Evolutionary conservation across 2,888 invertebrate species (phyloP).

Genomic region (Blastobasis lacticolella): DNA sequence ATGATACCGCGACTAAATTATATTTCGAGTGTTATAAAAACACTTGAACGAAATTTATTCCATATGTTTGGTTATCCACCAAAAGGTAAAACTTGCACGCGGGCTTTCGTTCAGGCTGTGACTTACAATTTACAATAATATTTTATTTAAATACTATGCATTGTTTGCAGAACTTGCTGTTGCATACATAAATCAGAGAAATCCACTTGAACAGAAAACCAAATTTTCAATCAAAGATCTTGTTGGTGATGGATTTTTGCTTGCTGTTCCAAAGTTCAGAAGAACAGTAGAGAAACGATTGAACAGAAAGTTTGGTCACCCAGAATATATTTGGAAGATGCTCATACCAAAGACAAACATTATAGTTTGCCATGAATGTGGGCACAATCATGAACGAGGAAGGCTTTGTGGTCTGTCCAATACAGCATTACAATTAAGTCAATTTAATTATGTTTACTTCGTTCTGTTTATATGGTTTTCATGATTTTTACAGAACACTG

Average conservation of each 20-base stretch:
- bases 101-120: background rate
- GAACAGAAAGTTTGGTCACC: constrained; percentile 82
- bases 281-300: constrained; percentile 83
- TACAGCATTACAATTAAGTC: background rate
- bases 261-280: constrained; percentile 87
- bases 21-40: constrained; percentile 36
- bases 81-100: constrained; percentile 32
- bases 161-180: constrained; percentile 48
- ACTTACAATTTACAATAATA: background rate
- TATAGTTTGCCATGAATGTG: constrained; percentile 85
- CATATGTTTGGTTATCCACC: constrained; percentile 51
- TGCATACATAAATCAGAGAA: constrained; percentile 37
- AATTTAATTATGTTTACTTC: too few species aligned
- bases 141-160: background rate
- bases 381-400: constrained; percentile 85
- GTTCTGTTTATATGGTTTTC: background rate
- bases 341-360: constrained; percentile 82
- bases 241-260: constrained; percentile 82
- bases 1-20: constrained; percentile 43
- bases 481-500: constrained; percentile 81
- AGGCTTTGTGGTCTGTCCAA: constrained; percentile 84
- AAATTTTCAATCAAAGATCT: constrained; percentile 76
- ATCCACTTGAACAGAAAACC: constrained; percentile 19
- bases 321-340: constrained; percentile 80
- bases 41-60: constrained; percentile 43